phyloP scores from a whole-genome alignment of 2,888 invertebrate species.

The Serrognathus titanus region DNA sequence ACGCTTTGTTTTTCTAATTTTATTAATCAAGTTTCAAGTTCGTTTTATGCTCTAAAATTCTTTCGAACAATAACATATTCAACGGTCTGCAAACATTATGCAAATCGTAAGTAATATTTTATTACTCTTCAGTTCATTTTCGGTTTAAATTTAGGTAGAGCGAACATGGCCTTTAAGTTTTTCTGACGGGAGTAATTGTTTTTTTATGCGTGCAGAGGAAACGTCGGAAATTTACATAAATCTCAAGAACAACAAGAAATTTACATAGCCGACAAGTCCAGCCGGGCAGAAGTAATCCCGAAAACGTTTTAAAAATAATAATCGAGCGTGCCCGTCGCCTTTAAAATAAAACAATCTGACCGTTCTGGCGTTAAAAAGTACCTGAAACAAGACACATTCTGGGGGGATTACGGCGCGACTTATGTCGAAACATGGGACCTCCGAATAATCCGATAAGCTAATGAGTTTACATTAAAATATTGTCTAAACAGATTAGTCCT shows the following conservation, averaged over 20 bases:
- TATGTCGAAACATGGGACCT: slow-evolving; percentile 7
- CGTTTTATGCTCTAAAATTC: too few relatives aligned
- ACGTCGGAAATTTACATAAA: neutral
- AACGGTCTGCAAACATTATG: too few relatives aligned
- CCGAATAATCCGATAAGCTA: slow-evolving; percentile 39
- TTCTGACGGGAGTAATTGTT: too few relatives aligned
- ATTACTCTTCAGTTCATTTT: too few relatives aligned
- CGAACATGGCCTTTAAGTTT: too few relatives aligned
- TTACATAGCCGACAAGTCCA: neutral
- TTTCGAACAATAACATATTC: too few relatives aligned
- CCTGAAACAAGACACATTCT: slow-evolving; percentile 1
- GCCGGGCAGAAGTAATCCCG: neutral
- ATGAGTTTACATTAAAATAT: slow-evolving; percentile 41
- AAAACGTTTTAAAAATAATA: neutral
- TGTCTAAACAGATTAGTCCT: slow-evolving; percentile 37
- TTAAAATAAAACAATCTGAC: neutral
- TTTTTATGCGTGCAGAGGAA: too few relatives aligned
- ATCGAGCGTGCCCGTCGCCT: too few relatives aligned
- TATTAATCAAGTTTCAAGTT: too few relatives aligned
- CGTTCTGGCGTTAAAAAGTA: neutral
- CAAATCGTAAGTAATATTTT: too few relatives aligned
- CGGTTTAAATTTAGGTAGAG: too few relatives aligned
- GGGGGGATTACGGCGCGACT: slow-evolving; percentile 14
- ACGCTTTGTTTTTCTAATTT: too few relatives aligned
- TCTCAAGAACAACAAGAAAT: neutral